These are phyloP conservation scores for Oligia latruncula DNA, from an alignment of 2,888 invertebrate species.

Conservation along the genomic window DNA sequence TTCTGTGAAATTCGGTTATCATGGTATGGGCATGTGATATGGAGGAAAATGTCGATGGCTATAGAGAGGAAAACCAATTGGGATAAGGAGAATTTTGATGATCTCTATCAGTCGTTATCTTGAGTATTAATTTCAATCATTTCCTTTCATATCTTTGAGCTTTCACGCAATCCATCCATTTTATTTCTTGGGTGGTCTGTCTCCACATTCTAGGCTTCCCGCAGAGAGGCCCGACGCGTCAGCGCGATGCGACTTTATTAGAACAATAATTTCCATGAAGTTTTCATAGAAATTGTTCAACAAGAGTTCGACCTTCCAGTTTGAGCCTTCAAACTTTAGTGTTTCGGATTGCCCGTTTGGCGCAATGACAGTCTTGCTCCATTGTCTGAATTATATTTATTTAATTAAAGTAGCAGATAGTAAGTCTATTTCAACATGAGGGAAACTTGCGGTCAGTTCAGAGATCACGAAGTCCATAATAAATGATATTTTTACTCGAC, in stretches of 20 bases:
- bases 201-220: too few relatives aligned
- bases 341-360: neutral
- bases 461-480: slow-evolving; percentile 8
- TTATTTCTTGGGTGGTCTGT: neutral
- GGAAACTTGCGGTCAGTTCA: neutral
- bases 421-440: neutral
- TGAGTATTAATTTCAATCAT: neutral
- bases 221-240: too few relatives aligned
- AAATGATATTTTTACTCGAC: slow-evolving; percentile 16
- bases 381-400: neutral
- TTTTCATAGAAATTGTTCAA: too few relatives aligned
- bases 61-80: too few relatives aligned
- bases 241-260: too few relatives aligned
- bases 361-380: neutral
- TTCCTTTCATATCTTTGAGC: neutral
- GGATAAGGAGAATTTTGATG: too few relatives aligned
- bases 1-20: too few relatives aligned
- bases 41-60: too few relatives aligned
- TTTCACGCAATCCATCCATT: neutral
- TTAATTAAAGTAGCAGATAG: neutral
- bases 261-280: too few relatives aligned
- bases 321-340: neutral
- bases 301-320: too few relatives aligned
- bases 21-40: too few relatives aligned
- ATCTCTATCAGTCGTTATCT: too few relatives aligned